phyloP scores from a whole-genome alignment of 2,888 invertebrate genomes.

The Carterocephalus palaemon region DNA sequence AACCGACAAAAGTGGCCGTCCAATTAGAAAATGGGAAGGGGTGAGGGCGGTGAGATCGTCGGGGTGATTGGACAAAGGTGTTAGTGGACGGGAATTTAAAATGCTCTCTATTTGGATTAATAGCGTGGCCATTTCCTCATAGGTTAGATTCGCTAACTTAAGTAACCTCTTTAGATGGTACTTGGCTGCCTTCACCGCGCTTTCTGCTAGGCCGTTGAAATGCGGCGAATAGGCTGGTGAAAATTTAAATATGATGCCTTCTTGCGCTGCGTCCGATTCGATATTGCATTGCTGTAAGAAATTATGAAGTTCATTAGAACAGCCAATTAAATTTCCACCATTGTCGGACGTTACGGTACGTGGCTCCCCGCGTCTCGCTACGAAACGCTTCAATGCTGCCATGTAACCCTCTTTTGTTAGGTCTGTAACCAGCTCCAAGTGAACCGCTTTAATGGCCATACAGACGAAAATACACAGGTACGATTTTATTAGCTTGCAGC shows the following conservation, averaged over 20 bases:
- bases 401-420: slow-evolving; percentile 27
- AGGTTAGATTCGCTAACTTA: slow-evolving; percentile 8
- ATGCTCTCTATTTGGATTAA: no score
- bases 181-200: no score
- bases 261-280: no score
- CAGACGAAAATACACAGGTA: slow-evolving; percentile 33
- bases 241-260: slow-evolving; percentile 27
- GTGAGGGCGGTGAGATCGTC: slow-evolving; percentile 34
- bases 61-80: neutral
- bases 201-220: neutral
- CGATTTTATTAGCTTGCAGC: slow-evolving; percentile 30
- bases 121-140: slow-evolving; percentile 7
- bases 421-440: slow-evolving; percentile 32
- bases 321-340: slow-evolving; percentile 32
- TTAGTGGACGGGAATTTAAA: slow-evolving; percentile 27
- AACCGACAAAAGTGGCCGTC: slow-evolving; percentile 37
- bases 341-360: slow-evolving; percentile 30
- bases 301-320: slow-evolving; percentile 27
- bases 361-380: slow-evolving; percentile 31
- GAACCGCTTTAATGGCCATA: slow-evolving; percentile 26
- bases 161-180: slow-evolving; percentile 24
- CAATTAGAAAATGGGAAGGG: slow-evolving; percentile 43
- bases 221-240: slow-evolving; percentile 16
- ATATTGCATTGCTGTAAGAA: neutral
- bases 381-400: slow-evolving; percentile 28